Conservation (phyloP, 2,113 vertebrate genomes). For the Eonycteris spelaea region DNA sequence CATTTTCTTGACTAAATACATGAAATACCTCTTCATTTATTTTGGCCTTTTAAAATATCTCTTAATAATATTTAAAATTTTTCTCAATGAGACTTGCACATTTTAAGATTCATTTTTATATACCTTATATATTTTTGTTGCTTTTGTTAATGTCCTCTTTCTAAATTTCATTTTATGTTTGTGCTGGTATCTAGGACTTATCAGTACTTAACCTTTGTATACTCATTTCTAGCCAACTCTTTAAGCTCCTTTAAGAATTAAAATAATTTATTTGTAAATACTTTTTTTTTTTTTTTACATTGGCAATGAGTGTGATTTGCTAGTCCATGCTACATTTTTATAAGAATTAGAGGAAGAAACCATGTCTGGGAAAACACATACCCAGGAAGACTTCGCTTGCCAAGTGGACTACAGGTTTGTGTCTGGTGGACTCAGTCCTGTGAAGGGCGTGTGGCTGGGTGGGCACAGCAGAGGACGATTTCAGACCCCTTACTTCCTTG, state of each 20-base stretch:
- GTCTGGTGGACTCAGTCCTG: background rate
- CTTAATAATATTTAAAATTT: background rate
- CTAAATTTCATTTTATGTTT: conserved; percentile 8
- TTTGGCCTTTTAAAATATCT: background rate
- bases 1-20: background rate
- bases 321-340: background rate
- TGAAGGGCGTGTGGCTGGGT: background rate
- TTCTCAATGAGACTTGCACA: background rate
- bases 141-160: background rate
- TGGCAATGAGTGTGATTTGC: background rate
- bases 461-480: background rate
- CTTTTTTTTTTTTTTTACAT: background rate
- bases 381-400: background rate
- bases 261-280: background rate
- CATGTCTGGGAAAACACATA: background rate
- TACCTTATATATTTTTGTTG: background rate
- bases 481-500: no score
- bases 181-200: background rate
- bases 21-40: conserved; percentile 1
- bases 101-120: background rate
- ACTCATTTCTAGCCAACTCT: background rate
- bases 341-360: background rate
- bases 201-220: background rate
- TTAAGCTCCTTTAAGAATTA: background rate
- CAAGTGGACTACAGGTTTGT: background rate